Evolutionary conservation across 1,140 invertebrate species (phyloP).

Genomic region (Dolichoris vasculosae): DNA sequence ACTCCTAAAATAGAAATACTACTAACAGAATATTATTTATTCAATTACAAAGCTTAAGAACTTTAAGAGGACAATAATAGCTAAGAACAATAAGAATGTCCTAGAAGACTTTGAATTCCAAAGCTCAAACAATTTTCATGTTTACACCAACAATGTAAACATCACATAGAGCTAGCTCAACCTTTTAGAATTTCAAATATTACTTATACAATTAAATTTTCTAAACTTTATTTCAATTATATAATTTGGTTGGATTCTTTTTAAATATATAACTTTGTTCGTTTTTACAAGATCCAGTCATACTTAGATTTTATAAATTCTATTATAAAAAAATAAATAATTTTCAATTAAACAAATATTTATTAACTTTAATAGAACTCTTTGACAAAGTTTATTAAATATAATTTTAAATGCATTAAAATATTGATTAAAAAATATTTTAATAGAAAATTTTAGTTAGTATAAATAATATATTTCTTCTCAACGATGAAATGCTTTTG

Average conservation of each 20-base stretch:
- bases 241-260: background rate
- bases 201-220: slow-evolving; percentile 14
- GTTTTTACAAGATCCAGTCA: no score
- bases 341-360: no score
- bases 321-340: no score
- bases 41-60: slow-evolving; percentile 20
- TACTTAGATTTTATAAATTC: no score
- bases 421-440: no score
- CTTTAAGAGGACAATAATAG: slow-evolving; percentile 13
- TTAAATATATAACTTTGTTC: background rate
- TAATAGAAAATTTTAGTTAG: no score
- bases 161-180: slow-evolving; percentile 34
- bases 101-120: slow-evolving; percentile 52
- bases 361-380: no score
- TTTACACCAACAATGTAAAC: slow-evolving; percentile 50
- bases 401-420: no score
- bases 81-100: slow-evolving; percentile 56
- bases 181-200: slow-evolving; percentile 9
- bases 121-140: slow-evolving; percentile 35
- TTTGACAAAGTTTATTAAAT: no score
- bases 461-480: no score
- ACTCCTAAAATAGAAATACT: background rate
- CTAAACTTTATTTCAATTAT: background rate
- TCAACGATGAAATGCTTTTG: no score
- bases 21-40: slow-evolving; percentile 21